These are phyloP conservation scores for Drosophila gunungcola DNA, from an alignment of 1,140 invertebrate species.

Conservation along the genomic window DNA sequence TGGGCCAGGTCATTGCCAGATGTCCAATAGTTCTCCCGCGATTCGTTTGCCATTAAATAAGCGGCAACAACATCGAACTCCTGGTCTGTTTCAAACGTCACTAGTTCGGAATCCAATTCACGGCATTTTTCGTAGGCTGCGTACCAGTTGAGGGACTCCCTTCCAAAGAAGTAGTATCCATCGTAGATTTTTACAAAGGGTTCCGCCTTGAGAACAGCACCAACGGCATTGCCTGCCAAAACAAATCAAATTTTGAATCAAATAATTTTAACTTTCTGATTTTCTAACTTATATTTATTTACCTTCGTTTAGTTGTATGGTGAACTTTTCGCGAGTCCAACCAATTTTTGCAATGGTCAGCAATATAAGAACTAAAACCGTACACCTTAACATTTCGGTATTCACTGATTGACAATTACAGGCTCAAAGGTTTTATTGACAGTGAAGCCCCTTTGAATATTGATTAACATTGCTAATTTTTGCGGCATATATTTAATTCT, in stretches of 20 bases:
- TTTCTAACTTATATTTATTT: not conserved
- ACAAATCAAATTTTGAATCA: not conserved
- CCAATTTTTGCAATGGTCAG: not conserved
- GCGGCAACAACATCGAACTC: constrained; percentile 28
- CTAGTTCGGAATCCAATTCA: constrained; percentile 22
- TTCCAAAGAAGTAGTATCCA: constrained; percentile 42
- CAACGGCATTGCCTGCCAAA: constrained; percentile 19
- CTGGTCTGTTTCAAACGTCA: constrained; percentile 36
- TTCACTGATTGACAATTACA: not conserved
- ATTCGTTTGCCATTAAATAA: constrained; percentile 1
- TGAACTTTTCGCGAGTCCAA: constrained; percentile 20
- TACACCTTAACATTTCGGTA: constrained; percentile 27
- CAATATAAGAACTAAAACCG: constrained; percentile 19
- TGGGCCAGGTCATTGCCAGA: constrained; percentile 47
- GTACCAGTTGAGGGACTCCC: constrained; percentile 36
- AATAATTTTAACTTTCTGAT: not conserved
- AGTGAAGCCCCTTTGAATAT: not conserved
- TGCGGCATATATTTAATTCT: constrained; percentile 3
- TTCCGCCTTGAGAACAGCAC: constrained; percentile 8
- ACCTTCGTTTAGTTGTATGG: constrained; percentile 23
- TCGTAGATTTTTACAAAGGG: constrained; percentile 30
- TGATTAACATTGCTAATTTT: constrained; percentile 23
- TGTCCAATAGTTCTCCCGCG: constrained; percentile 28
- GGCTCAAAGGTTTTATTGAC: not conserved
- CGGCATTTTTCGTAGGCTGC: constrained; percentile 44